A percentile compares a stretch with the other conserved stretches of the same genome.
Conservation (phyloP, 2,797 vertebrate species). For the Fratercula arctica region DNA sequence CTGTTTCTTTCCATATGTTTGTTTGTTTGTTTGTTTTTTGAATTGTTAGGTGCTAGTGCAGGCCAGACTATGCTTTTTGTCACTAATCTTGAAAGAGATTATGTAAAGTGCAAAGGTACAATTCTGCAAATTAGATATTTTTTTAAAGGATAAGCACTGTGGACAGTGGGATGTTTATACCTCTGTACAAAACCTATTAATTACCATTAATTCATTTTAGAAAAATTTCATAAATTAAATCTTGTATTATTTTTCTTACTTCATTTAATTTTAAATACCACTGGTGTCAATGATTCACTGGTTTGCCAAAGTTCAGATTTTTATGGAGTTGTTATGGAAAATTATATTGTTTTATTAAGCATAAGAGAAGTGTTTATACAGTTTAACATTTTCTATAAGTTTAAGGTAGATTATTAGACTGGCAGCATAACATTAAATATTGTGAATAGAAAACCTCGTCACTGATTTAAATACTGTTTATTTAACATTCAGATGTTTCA, state of each 20-base stretch:
- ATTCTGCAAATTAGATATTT: background rate
- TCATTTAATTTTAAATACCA: background rate
- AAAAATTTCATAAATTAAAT: background rate
- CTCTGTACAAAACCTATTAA: fast-evolving
- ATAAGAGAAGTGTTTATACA: background rate
- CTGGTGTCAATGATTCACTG: background rate
- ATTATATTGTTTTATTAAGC: background rate
- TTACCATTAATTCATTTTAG: background rate
- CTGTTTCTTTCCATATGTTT: background rate
- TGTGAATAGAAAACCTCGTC: background rate
- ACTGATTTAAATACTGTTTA: background rate
- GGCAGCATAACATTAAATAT: background rate
- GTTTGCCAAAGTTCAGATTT: conserved; percentile 5
- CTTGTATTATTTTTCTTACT: background rate
- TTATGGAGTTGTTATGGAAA: background rate
- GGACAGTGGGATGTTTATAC: background rate
- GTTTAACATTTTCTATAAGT: background rate
- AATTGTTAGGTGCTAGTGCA: background rate
- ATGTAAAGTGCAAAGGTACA: background rate
- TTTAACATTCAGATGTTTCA: background rate
- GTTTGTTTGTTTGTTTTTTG: background rate
- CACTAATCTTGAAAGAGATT: background rate
- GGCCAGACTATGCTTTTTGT: background rate
- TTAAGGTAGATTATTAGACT: background rate
- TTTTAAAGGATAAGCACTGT: background rate